Base-by-base conservation (phyloP, 2,888 invertebrate genomes). In the Agonopterix alstromeriana region DNA sequence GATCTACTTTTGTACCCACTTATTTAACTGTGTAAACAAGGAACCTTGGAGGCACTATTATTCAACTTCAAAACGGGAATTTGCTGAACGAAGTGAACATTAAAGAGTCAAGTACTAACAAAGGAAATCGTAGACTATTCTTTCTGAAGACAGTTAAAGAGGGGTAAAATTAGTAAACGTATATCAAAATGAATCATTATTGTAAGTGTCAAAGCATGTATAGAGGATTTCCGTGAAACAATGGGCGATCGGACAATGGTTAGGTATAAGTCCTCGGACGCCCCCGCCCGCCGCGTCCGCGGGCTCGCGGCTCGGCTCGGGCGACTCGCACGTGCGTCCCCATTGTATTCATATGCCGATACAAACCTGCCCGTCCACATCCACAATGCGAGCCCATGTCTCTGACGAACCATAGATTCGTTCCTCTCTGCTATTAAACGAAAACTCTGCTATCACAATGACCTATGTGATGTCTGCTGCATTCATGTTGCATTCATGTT, bases 221-320 rank as follows among this genome's bases (percentile, higher is more conserved):
- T 60, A 64, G 63, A 78, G 75, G 74, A 80, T 82, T 81, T 80
- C 79, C 75, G 71, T 80, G 76, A 82, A 81, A 85, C 85, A 86
- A 85, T 85, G 78, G 78, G 49, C 59, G 58, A 54, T 62, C 62
- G 73, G 81, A 86, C 85, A 85, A 85, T 83, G 74, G 42, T 42
- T 38, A 10, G 38, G 38, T n/a, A 10, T 82, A 77, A 73, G 35
- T 45, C 12, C 53, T 52, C 65, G 68, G 66, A 65, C 71, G 67
- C 57, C 62, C 57, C 51, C 64, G 60, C 14, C 45, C 12, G 8
- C 45, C 12, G 8, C 38, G 45, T 38, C 45, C 45, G 60, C 72
- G 80, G 85, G 82, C 86, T 84, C 85, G 86, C 79, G 74, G 70
- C 63, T 63, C 17, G 17, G 17, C 17, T 27, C 27, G 27, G 27